phyloP scores from a whole-genome alignment of 2,888 invertebrate species.

The Luperina nickerlii region DNA sequence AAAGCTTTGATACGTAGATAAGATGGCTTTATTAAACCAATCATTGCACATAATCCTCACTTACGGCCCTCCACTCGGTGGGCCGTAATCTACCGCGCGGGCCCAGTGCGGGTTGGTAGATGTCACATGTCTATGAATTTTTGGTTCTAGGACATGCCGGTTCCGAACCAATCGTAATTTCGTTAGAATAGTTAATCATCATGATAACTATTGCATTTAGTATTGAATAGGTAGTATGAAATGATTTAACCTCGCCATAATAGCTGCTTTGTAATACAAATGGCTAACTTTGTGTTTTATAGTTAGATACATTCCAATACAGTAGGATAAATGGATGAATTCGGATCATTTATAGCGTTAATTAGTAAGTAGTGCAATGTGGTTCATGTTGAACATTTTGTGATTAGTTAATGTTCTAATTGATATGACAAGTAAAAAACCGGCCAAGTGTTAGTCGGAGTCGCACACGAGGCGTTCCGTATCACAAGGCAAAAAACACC shows the following conservation, averaged over 20 bases:
- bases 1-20: background rate
- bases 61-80: no score
- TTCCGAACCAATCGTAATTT: background rate
- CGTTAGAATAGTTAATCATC: background rate
- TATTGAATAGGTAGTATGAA: background rate
- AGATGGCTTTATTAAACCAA: no score
- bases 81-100: no score
- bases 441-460: background rate
- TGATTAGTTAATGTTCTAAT: background rate
- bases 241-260: constrained; percentile 9
- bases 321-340: constrained; percentile 33
- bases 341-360: constrained; percentile 45
- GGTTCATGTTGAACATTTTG: background rate
- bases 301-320: constrained; percentile 30
- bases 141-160: background rate
- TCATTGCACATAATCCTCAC: no score
- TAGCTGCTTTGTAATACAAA: constrained; percentile 17
- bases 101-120: no score
- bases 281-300: constrained; percentile 20
- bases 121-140: background rate
- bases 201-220: constrained; percentile 2
- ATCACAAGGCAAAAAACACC: background rate
- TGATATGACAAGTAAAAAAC: background rate
- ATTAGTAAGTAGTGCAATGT: constrained; percentile 33
- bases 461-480: background rate